Evolutionary conservation across 2,797 vertebrate species (phyloP), one percentile per base, ranked within the genome.

Genomic region (Sylvia borin): DNA sequence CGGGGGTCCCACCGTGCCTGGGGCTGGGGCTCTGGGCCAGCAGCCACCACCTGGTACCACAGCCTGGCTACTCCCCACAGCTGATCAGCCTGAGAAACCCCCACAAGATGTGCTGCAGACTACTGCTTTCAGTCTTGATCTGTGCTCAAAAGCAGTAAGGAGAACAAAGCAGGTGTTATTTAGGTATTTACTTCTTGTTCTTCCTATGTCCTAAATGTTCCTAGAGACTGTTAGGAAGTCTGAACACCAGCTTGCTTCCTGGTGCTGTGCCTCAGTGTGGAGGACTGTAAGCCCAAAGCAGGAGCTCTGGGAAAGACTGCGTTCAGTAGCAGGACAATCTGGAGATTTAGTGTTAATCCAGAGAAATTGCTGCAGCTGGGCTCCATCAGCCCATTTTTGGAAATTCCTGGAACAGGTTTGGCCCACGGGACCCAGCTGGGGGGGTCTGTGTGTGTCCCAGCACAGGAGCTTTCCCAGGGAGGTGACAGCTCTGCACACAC

Each of bases 31-130:
- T 27, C n/a, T 4, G 55, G 42, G 50, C 9, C 42, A 43, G 9
- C 65, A 50, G 51, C 9, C 0, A 9, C 7, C 34, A 1, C 55
- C 64, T n/a, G 82, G 42, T 3, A 29, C 61, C 0, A 1, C 17
- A 5, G 47, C 58, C 57, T 36, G 51, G 74, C 75, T 54, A 3
- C 82, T 29, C 15, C 4, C 20, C 85, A 74, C 32, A 60, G 64
- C 88, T 15, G 38, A n/a, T 4, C 47, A 26, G 65, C 73, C 73
- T 54, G 42, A 75, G 40, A 78, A 92, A 50, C 3, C 24, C 40
- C 57, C 25, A 5, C 36, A 67, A 29, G 21, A 36, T 1, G 42
- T 57, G 61, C 10, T 61, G 50, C 58, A 85, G 38, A 40, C 50
- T 40, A 17, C 31, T 66, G 75, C 79, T 79, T 66, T 42, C 16